Base-by-base conservation (phyloP, 2,888 invertebrate genomes). In the Argyresthia goedartella region DNA sequence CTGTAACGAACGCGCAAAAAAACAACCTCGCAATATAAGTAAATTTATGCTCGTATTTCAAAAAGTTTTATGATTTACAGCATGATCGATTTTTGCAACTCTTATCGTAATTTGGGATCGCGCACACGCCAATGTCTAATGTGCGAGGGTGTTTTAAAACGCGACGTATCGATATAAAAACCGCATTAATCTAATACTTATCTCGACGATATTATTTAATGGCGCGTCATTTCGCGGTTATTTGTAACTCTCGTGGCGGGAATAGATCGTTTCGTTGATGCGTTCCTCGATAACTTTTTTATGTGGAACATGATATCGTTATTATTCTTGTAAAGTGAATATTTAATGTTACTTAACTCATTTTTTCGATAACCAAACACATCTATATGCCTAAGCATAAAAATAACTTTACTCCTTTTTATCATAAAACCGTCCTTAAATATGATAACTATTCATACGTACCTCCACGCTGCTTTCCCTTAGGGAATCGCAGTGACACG, bases 191-290 rank as follows among this genome's bases (percentile, higher is more conserved):
- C 81, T 81, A 62, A 25, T 63, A 75, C 79, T 81, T 86, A 86
- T 86, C 85, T 84, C 67, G 72, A 65, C 71, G 70, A 71, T 84
- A 80, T 80, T 81, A 81, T 85, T 85, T 86, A 86, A 86, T 84
- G 85, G 81, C 66, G 74, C 77, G 76, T 69, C 81, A 66, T 82
- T 82, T 73, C 71, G 76, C 68, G 77, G 81, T 84, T 86, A 82
- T 86, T 85, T 84, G 84, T 82, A 74, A 76, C 79, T 74, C 80
- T 82, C 78, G 78, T 72, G 76, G 71, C 61, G 44, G 68, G 66
- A 68, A 67, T 73, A 73, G 71, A 71, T 65, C 55, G 56, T 57
- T 62, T 72, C 65, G 65, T 65, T 67, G 75, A 78, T 73, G 73
- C 66, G 64, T 76, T 70, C 67, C 69, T 67, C 73, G 80, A 81